Conservation (phyloP, 2,888 invertebrate species). For the Spodoptera exigua region DNA sequence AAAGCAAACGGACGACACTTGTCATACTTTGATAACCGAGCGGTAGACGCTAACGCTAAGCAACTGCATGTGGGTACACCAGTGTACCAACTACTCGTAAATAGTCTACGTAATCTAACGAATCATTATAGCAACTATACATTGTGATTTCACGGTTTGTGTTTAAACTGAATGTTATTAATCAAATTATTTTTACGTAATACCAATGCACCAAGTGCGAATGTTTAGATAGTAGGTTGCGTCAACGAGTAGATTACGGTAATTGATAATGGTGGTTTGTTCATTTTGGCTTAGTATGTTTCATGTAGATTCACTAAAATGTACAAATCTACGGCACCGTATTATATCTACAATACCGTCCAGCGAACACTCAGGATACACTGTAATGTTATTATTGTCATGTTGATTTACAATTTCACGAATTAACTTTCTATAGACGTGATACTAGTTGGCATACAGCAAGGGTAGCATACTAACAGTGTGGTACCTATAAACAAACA, state of each 20-base stretch:
- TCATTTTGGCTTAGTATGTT: constrained; percentile 67
- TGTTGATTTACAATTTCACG: constrained; percentile 56
- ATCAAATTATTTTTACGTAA: constrained; percentile 69
- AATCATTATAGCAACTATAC: constrained; percentile 67
- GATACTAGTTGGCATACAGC: constrained; percentile 55
- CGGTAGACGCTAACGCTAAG: constrained; percentile 48
- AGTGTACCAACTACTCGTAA: no score
- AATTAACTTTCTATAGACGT: constrained; percentile 56
- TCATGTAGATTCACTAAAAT: constrained; percentile 67
- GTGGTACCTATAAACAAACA: constrained; percentile 57
- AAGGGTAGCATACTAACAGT: constrained; percentile 52
- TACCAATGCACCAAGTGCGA: constrained; percentile 85
- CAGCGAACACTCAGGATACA: constrained; percentile 75
- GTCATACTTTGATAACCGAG: constrained; percentile 26
- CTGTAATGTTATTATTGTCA: constrained; percentile 67
- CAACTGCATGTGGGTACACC: constrained; percentile 37
- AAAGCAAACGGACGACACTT: constrained; percentile 9
- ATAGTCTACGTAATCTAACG: constrained; percentile 38
- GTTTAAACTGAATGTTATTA: constrained; percentile 75
- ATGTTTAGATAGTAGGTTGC: constrained; percentile 76
- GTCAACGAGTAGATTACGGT: constrained; percentile 76
- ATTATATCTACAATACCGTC: constrained; percentile 85
- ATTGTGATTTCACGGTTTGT: constrained; percentile 79
- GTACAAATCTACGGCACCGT: constrained; percentile 74
- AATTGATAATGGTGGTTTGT: constrained; percentile 69